Conservation (phyloP, 2,797 vertebrate genomes). For the Merluccius polli region DNA sequence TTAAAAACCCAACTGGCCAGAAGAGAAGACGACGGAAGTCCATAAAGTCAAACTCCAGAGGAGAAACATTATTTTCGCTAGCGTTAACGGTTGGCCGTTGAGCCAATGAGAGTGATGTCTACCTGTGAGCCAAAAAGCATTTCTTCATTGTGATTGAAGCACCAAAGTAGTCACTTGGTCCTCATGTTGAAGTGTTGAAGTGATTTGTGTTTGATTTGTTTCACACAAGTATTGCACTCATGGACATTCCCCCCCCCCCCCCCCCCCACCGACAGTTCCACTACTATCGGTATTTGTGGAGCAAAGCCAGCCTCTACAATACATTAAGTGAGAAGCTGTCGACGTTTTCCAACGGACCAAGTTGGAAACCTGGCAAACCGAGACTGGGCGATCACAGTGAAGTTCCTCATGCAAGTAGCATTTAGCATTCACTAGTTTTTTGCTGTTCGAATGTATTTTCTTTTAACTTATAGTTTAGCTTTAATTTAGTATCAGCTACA, state of each 20-base stretch:
- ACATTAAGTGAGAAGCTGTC: conserved; percentile 80
- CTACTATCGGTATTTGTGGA: conserved; percentile 81
- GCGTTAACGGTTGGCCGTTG: conserved; percentile 39
- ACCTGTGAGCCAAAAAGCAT: conserved; percentile 44
- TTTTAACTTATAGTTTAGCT: conserved; percentile 5
- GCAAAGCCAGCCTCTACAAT: conserved; percentile 70
- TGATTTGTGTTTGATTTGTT: conserved; percentile 28
- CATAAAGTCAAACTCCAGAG: conserved; percentile 47
- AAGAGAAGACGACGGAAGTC: conserved; percentile 54
- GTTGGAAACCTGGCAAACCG: conserved; percentile 87
- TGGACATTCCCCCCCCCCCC: conserved; percentile 6
- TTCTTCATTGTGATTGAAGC: conserved; percentile 34
- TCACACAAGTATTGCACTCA: conserved; percentile 32
- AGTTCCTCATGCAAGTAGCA: conserved; percentile 76
- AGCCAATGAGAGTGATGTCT: conserved; percentile 29
- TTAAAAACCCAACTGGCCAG: conserved; percentile 59
- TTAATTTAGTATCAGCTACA: background rate
- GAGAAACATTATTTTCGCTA: conserved; percentile 58
- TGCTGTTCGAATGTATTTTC: conserved; percentile 9
- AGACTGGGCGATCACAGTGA: conserved; percentile 81
- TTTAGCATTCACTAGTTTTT: background rate
- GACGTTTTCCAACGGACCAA: conserved; percentile 87
- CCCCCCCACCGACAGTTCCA: conserved; percentile 68
- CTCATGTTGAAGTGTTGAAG: conserved; percentile 32
- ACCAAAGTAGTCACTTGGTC: conserved; percentile 11